Percentiles rank a stretch among this genome's conserved stretches.
Conservation (phyloP, 2,113 vertebrate genomes). For the Porphyrio hochstetteri region DNA sequence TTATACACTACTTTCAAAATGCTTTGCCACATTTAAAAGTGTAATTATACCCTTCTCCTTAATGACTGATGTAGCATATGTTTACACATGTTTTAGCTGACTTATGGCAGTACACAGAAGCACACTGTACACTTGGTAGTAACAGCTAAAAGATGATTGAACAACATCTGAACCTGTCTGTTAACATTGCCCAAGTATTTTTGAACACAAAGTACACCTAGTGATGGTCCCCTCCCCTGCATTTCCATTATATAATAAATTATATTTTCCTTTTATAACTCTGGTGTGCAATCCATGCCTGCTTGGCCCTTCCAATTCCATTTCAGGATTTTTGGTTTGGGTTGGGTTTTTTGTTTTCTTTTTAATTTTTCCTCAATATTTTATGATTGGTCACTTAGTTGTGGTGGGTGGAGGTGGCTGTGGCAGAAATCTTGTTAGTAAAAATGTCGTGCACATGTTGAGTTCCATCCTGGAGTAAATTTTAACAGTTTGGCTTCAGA, state of each 20-base stretch:
- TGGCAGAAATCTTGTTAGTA: neutral
- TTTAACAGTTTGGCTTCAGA: neutral
- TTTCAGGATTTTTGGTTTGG: neutral
- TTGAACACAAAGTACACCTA: neutral
- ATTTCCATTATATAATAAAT: neutral
- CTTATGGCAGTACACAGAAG: conserved; percentile 65
- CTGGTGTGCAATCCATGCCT: neutral
- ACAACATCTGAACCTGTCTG: conserved; percentile 37
- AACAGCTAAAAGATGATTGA: conserved; percentile 48
- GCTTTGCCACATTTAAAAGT: conserved; percentile 77
- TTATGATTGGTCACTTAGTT: neutral
- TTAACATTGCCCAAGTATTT: conserved; percentile 30
- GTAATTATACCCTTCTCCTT: conserved; percentile 77
- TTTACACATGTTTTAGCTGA: conserved; percentile 78
- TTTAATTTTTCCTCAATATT: neutral
- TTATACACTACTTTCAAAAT: conserved; percentile 75
- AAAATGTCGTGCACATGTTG: neutral
- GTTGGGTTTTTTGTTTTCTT: neutral
- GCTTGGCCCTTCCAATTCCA: neutral
- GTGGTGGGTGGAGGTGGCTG: too few species aligned
- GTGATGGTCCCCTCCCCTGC: neutral
- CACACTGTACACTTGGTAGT: conserved; percentile 44
- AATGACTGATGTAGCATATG: conserved; percentile 73
- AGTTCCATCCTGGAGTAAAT: neutral
- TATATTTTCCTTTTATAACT: neutral